phyloP scores from a whole-genome alignment of 1,140 invertebrate genomes.

The Zaprionus lachaisei region DNA sequence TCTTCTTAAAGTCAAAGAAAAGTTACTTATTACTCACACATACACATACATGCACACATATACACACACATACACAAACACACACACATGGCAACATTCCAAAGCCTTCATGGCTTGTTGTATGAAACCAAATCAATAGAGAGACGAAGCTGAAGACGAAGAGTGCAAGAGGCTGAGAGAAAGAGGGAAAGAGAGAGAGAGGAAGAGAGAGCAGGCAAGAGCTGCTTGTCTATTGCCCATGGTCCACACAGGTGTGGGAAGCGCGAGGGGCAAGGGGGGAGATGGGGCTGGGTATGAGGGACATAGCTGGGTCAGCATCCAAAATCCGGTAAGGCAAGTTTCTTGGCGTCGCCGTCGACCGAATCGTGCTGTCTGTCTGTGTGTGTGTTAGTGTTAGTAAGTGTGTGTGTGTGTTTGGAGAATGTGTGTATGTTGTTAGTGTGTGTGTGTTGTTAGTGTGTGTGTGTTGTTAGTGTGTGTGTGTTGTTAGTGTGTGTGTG shows the following conservation, averaged over 20 bases:
- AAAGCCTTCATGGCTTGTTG: slow-evolving; percentile 61
- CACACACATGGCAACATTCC: slow-evolving; percentile 53
- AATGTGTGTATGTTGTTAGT: background rate
- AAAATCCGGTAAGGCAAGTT: slow-evolving; percentile 80
- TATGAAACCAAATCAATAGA: slow-evolving; percentile 71
- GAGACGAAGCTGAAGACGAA: slow-evolving; percentile 30
- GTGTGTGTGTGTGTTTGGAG: background rate
- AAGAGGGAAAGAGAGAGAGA: slow-evolving; percentile 8
- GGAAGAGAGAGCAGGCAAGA: slow-evolving; percentile 1
- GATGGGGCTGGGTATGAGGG: background rate
- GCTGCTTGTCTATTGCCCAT: slow-evolving; percentile 44
- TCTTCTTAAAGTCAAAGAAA: slow-evolving; percentile 43
- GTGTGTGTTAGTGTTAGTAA: background rate
- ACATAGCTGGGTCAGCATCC: slow-evolving; percentile 64
- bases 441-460: background rate
- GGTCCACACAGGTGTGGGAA: slow-evolving; percentile 45
- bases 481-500: no score
- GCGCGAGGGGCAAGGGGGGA: background rate
- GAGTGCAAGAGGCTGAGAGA: background rate
- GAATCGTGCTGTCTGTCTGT: slow-evolving; percentile 1
- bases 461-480: no score
- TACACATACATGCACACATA: slow-evolving; percentile 22
- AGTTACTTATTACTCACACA: slow-evolving; percentile 47
- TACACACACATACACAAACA: slow-evolving; percentile 14
- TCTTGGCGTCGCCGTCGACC: slow-evolving; percentile 49